phyloP scores from a whole-genome alignment of 2,113 vertebrate species.

The Piprites chloris region DNA sequence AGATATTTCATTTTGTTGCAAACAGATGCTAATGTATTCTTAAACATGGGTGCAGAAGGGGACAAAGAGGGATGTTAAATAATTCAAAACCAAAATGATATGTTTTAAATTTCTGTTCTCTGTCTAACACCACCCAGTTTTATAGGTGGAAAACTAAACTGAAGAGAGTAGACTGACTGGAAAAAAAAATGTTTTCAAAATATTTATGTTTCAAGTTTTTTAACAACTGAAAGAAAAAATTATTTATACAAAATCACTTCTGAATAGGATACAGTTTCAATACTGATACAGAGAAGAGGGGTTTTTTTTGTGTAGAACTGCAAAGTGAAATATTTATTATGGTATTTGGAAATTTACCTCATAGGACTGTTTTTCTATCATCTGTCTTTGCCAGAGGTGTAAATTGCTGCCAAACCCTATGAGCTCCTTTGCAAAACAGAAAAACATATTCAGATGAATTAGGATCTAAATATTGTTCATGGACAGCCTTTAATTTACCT shows the following conservation, averaged over 20 bases:
- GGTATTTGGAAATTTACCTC: not conserved
- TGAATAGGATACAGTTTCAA: not conserved
- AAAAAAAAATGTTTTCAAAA: not conserved
- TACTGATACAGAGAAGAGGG: not conserved
- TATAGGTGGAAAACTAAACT: not conserved
- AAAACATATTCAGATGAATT: not conserved
- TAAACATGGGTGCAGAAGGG: not conserved
- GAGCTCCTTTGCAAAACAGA: not conserved
- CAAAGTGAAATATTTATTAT: not conserved
- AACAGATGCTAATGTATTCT: not conserved
- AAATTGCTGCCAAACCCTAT: not conserved
- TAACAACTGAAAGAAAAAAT: not conserved
- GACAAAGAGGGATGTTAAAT: not conserved
- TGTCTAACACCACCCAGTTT: not conserved
- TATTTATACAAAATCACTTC: not conserved
- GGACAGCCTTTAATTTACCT: not conserved
- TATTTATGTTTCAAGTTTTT: not conserved
- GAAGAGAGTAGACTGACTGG: not conserved
- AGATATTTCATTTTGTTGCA: not conserved
- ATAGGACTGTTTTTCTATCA: not conserved
- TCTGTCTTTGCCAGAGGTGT: not conserved
- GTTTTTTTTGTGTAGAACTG: rapidly evolving
- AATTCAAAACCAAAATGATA: not conserved
- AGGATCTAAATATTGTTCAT: not conserved
- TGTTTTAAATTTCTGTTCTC: not conserved